These are phyloP conservation scores for Clivina fossor DNA, from an alignment of 2,888 invertebrate species.

Conservation along the genomic window DNA sequence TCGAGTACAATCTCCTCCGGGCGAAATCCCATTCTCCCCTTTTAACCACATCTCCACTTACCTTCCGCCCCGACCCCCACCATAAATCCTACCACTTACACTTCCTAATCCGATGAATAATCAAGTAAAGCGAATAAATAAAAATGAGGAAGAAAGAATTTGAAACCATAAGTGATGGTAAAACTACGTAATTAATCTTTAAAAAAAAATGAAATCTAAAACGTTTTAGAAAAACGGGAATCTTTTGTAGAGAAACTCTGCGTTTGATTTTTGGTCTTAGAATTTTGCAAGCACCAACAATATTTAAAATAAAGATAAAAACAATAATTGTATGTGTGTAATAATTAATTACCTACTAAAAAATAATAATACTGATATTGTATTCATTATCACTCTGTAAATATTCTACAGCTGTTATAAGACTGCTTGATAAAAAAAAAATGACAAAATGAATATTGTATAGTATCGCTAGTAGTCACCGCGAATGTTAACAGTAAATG, in stretches of 20 bases:
- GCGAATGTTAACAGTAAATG: constrained; percentile 30
- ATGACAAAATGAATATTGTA: constrained; percentile 40
- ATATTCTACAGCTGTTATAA: constrained; percentile 45
- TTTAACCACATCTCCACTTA: not conserved
- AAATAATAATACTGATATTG: constrained; percentile 32
- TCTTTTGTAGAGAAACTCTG: constrained; percentile 29
- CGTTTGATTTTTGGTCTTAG: constrained; percentile 32
- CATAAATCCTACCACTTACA: constrained; percentile 3
- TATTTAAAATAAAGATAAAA: too few species aligned
- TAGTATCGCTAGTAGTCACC: constrained; percentile 39
- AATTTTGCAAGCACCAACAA: constrained; percentile 35
- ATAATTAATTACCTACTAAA: constrained; percentile 33
- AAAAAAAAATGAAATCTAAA: too few species aligned
- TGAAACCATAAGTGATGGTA: constrained; percentile 28
- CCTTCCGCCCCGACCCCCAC: constrained; percentile 1
- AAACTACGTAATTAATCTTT: constrained; percentile 20
- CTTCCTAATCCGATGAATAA: constrained; percentile 2
- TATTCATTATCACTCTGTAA: constrained; percentile 38
- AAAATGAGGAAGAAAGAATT: constrained; percentile 18
- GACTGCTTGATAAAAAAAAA: constrained; percentile 42
- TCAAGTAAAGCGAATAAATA: constrained; percentile 17
- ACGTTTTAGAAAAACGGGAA: constrained; percentile 26
- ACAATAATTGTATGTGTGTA: constrained; percentile 35
- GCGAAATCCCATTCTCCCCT: constrained; percentile 11
- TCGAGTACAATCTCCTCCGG: constrained; percentile 19